Conservation (phyloP, 1,140 invertebrate species). For the Drosophila kikkawai region DNA sequence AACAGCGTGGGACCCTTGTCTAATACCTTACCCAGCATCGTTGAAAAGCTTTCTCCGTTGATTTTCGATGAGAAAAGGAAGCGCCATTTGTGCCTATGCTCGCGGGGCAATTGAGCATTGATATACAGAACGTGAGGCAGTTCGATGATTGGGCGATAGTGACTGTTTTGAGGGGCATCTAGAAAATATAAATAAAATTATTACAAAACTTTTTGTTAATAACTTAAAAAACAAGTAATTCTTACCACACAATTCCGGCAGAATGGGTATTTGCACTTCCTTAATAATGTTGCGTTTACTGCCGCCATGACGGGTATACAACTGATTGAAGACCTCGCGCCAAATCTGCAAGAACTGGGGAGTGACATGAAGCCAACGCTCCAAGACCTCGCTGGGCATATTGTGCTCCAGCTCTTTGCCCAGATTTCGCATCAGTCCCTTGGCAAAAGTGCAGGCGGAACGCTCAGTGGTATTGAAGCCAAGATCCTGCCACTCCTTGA, state of each 20-base stretch:
- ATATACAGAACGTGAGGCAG: constrained; percentile 91
- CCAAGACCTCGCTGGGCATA: constrained; percentile 67
- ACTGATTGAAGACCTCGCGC: constrained; percentile 86
- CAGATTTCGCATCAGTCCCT: constrained; percentile 85
- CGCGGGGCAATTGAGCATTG: constrained; percentile 90
- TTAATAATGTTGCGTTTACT: constrained; percentile 76
- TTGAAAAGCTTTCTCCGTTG: constrained; percentile 94
- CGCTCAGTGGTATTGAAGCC: constrained; percentile 86
- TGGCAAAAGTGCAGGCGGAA: constrained; percentile 86
- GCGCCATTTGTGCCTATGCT: constrained; percentile 91
- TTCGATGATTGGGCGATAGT: constrained; percentile 91
- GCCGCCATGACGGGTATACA: constrained; percentile 84
- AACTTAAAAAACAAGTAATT: not conserved
- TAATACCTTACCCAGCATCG: constrained; percentile 90
- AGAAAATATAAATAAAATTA: constrained; percentile 4
- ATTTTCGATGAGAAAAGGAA: constrained; percentile 93
- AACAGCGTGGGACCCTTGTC: constrained; percentile 92
- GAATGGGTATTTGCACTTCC: constrained; percentile 81
- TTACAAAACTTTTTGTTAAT: not conserved
- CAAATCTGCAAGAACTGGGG: constrained; percentile 85
- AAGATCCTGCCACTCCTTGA: constrained; percentile 86
- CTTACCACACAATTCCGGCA: constrained; percentile 70
- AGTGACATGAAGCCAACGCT: constrained; percentile 79
- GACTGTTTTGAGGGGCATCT: constrained; percentile 78
- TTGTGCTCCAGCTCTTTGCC: constrained; percentile 71